These are phyloP conservation scores for Scatophagus argus DNA, from an alignment of 2,113 vertebrate genomes.

Conservation along the genomic window DNA sequence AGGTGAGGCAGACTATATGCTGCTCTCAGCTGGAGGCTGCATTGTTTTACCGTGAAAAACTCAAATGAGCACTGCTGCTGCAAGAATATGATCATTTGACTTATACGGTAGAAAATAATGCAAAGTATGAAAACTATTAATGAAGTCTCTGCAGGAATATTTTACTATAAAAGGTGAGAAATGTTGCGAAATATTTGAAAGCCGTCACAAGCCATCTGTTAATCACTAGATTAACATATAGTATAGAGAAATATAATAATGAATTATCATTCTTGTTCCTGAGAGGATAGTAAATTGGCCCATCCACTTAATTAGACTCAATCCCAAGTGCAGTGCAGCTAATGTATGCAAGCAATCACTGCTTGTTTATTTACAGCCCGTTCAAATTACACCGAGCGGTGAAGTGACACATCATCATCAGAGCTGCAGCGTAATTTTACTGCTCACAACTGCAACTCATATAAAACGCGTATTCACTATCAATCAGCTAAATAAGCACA, in stretches of 20 bases:
- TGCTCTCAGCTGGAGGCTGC: neutral
- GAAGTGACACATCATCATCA: slow-evolving; percentile 42
- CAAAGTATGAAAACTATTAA: neutral
- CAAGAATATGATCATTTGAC: neutral
- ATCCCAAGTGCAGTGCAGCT: slow-evolving; percentile 24
- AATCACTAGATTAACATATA: neutral
- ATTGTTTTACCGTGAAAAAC: neutral
- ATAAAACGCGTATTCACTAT: slow-evolving; percentile 1
- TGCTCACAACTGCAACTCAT: neutral
- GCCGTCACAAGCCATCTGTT: neutral
- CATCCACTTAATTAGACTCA: slow-evolving; percentile 57
- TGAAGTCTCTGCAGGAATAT: neutral
- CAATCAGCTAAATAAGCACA: neutral
- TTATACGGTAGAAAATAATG: neutral
- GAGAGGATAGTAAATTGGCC: slow-evolving; percentile 29
- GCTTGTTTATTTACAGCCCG: slow-evolving; percentile 54
- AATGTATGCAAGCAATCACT: slow-evolving; percentile 60
- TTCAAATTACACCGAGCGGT: slow-evolving; percentile 51
- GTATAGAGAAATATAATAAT: slow-evolving; percentile 11
- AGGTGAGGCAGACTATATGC: neutral
- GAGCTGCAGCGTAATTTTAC: slow-evolving; percentile 7
- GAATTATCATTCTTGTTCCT: slow-evolving; percentile 12
- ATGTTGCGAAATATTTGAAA: neutral
- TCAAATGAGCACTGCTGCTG: neutral
- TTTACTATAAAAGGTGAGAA: neutral